Conservation (phyloP, 2,888 invertebrate genomes). For the Drosophila greeni region DNA sequence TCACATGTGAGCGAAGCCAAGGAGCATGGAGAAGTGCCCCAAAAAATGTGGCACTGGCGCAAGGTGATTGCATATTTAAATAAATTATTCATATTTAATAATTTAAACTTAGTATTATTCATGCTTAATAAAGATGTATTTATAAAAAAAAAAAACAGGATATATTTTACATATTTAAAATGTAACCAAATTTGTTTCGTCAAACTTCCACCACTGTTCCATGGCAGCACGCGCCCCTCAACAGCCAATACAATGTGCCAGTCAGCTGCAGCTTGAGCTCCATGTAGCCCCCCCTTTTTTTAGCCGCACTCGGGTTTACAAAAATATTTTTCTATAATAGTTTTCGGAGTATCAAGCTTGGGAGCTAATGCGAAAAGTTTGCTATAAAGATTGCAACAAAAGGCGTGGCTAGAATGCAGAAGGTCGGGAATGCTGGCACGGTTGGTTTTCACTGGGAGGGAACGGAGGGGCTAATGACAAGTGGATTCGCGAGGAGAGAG, state of each 20-base stretch:
- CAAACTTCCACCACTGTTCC: conserved; percentile 21
- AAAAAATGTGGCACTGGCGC: neutral
- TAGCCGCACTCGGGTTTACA: conserved; percentile 42
- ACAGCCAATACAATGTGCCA: conserved; percentile 56
- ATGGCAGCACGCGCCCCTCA: conserved; percentile 30
- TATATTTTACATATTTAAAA: neutral
- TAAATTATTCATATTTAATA: neutral
- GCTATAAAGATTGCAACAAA: conserved; percentile 53
- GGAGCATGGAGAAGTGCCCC: neutral
- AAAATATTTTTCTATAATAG: conserved; percentile 71
- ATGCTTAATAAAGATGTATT: neutral
- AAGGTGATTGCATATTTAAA: neutral
- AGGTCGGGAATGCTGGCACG: conserved; percentile 9
- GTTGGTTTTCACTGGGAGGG: neutral
- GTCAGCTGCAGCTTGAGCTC: conserved; percentile 16
- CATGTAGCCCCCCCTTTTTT: neutral
- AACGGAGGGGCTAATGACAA: conserved; percentile 49
- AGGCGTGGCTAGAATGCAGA: conserved; percentile 41
- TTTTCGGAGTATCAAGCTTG: conserved; percentile 66
- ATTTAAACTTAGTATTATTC: neutral
- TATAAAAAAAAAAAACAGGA: neutral
- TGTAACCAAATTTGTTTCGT: neutral
- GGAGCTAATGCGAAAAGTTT: conserved; percentile 67
- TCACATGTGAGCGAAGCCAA: conserved; percentile 1
- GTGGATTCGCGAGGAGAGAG: conserved; percentile 19